Evolutionary conservation across 2,888 invertebrate species (phyloP), one percentile per base, ranked within the genome.

Genomic region (Lycia hirtaria): DNA sequence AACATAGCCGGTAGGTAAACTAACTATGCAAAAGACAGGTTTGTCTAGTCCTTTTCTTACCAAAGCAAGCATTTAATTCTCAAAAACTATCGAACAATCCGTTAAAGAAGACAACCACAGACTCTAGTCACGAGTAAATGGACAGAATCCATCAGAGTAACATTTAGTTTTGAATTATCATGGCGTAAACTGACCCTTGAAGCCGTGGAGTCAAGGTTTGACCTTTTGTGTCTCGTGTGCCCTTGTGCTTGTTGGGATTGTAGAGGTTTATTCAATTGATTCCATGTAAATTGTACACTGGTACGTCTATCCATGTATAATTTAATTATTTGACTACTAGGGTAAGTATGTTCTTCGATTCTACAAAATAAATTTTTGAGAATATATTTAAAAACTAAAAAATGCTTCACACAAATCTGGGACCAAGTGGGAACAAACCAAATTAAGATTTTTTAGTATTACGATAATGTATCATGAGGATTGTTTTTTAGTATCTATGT

Each of bases 71-170:
- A 26, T 2, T 2, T 9, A 26, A 26, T 3, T 6, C 26, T 26
- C 4, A 26, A 7, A 9, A 26, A 26, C 4, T 26, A 1, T 26
- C 2, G 26, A 9, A 26, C 26, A 26, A 26, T 26, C 2, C 10
- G n/a, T n/a, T 9, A 9, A 9, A 9, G 9, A 6, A 7, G 33
- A 15, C 14, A 15, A 33, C 7, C 6, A 9, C 10, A 14, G 12
- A n/a, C 6, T 22, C 3, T n/a, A 33, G n/a, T 33, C 19, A 4
- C 2, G 37, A n/a, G 19, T 37, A 37, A 80, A 80, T 80, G 78
- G 72, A 71, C 63, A 62, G 58, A 64, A 64, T 65, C 69, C 71
- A 69, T 73, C 71, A 65, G 67, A 67, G 64, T 56, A 65, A 71
- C 71, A 68, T 71, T 70, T 64, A 52, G 65, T 60, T 60, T 59